Evolutionary conservation across 92 coral and sea anemone species (phyloP).

Genomic region (Epizoanthus rinbou): DNA sequence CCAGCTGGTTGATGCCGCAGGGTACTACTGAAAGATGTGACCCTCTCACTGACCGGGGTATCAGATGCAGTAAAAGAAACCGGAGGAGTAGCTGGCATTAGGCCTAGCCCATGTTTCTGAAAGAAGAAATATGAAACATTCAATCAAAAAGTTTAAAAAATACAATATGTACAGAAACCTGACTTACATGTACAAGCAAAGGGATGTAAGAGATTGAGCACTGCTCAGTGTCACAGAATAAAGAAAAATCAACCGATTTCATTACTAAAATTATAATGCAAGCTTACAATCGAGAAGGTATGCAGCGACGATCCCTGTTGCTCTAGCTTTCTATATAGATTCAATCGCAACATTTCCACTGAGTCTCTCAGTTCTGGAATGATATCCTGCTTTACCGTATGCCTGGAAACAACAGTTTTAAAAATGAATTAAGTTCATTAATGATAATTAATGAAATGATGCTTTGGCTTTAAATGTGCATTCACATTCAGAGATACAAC

Average conservation of each 20-base stretch:
- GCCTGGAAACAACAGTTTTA: slow-evolving; percentile 8
- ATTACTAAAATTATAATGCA: not conserved
- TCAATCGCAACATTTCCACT: slow-evolving; percentile 68
- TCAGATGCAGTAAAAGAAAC: slow-evolving; percentile 82
- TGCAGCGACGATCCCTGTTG: slow-evolving; percentile 23
- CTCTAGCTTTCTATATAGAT: slow-evolving; percentile 46
- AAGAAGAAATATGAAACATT: not conserved
- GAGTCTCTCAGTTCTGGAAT: slow-evolving; percentile 80
- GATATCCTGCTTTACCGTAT: slow-evolving; percentile 61
- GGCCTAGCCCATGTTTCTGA: slow-evolving; percentile 81
- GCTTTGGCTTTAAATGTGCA: no score
- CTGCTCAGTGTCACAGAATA: not conserved
- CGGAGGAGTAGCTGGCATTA: slow-evolving; percentile 95
- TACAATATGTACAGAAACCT: not conserved
- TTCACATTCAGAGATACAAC: no score
- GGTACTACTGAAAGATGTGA: slow-evolving; percentile 68
- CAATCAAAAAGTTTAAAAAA: not conserved
- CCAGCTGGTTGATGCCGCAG: slow-evolving; percentile 73
- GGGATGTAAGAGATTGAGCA: not conserved
- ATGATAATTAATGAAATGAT: no score
- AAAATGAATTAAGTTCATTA: no score
- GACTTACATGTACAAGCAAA: not conserved
- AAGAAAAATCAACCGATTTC: not conserved
- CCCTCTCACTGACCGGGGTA: slow-evolving; percentile 71
- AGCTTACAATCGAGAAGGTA: slow-evolving; percentile 47